phyloP scores from a whole-genome alignment of 2,113 vertebrate species.

The Sceloporus undulatus region DNA sequence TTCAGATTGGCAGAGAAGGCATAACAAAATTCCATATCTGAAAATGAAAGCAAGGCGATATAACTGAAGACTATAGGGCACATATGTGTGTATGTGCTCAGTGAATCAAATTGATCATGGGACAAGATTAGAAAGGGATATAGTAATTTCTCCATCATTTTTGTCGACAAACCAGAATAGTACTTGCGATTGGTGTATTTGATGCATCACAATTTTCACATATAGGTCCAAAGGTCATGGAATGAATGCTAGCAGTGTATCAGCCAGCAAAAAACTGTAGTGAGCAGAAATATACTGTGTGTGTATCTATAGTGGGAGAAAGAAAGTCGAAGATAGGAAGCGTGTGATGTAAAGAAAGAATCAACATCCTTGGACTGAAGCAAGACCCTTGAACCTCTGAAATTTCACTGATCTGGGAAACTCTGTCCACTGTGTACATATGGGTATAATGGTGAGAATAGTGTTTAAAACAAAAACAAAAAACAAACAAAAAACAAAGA shows the following conservation, averaged over 20 bases:
- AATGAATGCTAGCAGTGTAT: neutral
- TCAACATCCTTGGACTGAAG: neutral
- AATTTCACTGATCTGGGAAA: too few relatives aligned
- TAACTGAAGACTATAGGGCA: neutral
- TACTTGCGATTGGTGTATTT: neutral
- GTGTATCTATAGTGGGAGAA: neutral
- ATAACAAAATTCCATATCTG: neutral
- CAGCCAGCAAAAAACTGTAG: neutral
- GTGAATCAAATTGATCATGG: conserved; percentile 6
- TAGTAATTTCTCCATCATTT: neutral
- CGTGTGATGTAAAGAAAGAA: neutral
- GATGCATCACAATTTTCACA: conserved; percentile 10
- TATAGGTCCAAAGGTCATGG: neutral
- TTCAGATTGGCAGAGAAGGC: neutral
- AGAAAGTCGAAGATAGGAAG: neutral
- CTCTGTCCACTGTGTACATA: neutral
- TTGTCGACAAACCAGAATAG: conserved; percentile 8
- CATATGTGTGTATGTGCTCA: neutral
- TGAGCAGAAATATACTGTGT: neutral
- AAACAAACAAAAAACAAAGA: neutral
- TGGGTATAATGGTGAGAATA: neutral
- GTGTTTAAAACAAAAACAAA: neutral
- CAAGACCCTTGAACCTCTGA: too few relatives aligned
- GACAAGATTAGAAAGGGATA: neutral
- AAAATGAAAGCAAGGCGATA: neutral